A percentile compares a stretch with the other conserved stretches of the same genome.
phyloP scores from a whole-genome alignment of 2,113 vertebrate genomes.

The Picathartes gymnocephalus region DNA sequence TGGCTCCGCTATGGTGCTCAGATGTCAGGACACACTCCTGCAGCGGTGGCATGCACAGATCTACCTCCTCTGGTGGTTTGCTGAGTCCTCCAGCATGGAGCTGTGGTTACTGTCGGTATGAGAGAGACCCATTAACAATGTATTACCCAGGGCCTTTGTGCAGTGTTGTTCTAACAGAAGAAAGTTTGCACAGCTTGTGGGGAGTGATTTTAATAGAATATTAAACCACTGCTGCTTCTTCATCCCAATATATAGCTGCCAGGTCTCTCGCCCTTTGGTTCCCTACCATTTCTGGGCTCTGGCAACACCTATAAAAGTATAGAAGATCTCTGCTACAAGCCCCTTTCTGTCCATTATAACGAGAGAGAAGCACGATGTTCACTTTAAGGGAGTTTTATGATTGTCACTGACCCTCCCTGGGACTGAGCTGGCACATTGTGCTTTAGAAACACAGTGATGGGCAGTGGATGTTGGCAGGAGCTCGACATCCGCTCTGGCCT shows the following conservation, averaged over 20 bases:
- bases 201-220: background rate
- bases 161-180: background rate
- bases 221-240: background rate
- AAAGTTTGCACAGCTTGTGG: conserved; percentile 1
- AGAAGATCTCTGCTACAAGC: background rate
- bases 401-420: background rate
- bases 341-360: background rate
- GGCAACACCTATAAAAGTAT: background rate
- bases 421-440: background rate
- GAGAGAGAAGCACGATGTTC: background rate
- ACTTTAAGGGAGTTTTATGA: background rate
- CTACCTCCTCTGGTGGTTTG: background rate
- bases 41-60: background rate
- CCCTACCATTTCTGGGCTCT: background rate
- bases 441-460: background rate
- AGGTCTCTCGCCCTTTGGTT: background rate
- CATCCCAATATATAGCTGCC: background rate
- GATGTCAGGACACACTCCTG: background rate
- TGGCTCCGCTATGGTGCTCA: background rate
- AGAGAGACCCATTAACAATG: background rate
- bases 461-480: background rate
- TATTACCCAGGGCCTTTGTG: background rate
- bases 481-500: background rate
- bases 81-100: background rate
- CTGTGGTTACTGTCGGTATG: background rate